phyloP scores from a whole-genome alignment of 1,140 invertebrate species.

The Anagrus nilaparvatae region DNA sequence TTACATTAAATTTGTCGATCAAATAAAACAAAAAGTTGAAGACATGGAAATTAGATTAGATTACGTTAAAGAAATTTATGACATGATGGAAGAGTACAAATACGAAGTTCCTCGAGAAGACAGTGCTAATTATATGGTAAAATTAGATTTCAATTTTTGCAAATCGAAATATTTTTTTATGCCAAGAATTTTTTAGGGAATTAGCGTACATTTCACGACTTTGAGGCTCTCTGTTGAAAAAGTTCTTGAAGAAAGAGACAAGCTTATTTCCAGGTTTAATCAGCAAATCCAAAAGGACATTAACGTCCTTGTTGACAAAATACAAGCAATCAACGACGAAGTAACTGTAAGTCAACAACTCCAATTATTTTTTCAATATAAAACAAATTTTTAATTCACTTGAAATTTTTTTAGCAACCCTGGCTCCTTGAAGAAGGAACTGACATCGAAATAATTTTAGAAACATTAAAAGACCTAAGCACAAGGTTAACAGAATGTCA shows the following conservation, averaged over 20 bases:
- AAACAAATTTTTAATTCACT: slow-evolving; percentile 4
- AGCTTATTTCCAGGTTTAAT: slow-evolving; percentile 47
- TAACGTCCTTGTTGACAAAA: slow-evolving; percentile 51
- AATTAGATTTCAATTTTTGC: slow-evolving; percentile 5
- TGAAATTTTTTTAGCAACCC: slow-evolving; percentile 46
- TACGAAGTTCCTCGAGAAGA: slow-evolving; percentile 53
- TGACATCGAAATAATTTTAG: slow-evolving; percentile 50
- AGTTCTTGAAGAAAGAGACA: slow-evolving; percentile 43
- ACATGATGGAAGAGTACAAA: slow-evolving; percentile 60
- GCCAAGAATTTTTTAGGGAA: slow-evolving; percentile 19
- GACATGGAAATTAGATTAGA: slow-evolving; percentile 52
- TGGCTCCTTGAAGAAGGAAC: slow-evolving; percentile 64
- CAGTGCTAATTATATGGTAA: slow-evolving; percentile 50
- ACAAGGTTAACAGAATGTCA: slow-evolving; percentile 51
- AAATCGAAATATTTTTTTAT: neutral
- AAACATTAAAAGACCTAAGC: slow-evolving; percentile 50
- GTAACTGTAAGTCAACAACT: slow-evolving; percentile 41
- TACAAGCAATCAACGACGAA: slow-evolving; percentile 55
- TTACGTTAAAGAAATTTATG: slow-evolving; percentile 61
- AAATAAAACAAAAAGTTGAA: slow-evolving; percentile 49
- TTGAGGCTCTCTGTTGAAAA: slow-evolving; percentile 42
- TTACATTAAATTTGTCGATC: slow-evolving; percentile 59
- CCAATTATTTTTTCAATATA: slow-evolving; percentile 5
- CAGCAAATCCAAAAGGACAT: slow-evolving; percentile 52
- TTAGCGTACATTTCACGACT: slow-evolving; percentile 27